Conservation (phyloP, 2,113 vertebrate genomes). For the Amphiprion ocellaris region DNA sequence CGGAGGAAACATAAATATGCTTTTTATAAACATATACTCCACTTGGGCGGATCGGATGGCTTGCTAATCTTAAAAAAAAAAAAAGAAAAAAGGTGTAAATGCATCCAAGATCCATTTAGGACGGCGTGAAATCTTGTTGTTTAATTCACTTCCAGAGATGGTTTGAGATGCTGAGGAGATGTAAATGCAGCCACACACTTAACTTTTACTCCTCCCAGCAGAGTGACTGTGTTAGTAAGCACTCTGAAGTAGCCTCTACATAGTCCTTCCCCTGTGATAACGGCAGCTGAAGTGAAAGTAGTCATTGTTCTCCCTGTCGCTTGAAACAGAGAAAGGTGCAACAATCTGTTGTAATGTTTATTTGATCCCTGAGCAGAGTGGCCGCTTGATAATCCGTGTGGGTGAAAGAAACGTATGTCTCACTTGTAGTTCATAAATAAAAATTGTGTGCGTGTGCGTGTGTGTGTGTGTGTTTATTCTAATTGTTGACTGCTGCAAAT, state of each 20-base stretch:
- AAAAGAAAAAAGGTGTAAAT: neutral
- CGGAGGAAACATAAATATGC: neutral
- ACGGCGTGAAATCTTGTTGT: neutral
- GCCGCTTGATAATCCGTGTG: neutral
- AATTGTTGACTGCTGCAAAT: neutral
- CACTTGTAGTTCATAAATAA: neutral
- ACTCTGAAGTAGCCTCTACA: neutral
- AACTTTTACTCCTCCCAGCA: neutral
- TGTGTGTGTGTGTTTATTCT: neutral
- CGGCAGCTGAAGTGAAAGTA: constrained; percentile 22
- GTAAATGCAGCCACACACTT: neutral
- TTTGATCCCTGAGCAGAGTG: constrained; percentile 20
- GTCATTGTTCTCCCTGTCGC: neutral
- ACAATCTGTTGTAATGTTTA: neutral
- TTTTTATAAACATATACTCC: neutral
- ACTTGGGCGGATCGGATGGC: neutral
- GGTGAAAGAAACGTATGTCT: neutral
- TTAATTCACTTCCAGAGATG: constrained; percentile 3
- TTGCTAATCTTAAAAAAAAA: neutral
- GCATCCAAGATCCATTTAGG: neutral
- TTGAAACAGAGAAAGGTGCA: neutral
- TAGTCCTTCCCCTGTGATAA: constrained; percentile 1
- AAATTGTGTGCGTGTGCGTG: neutral
- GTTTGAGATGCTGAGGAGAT: constrained; percentile 6
- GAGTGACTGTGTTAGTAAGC: neutral